Conservation (phyloP, 2,888 invertebrate species). For the Ochropleura plecta region DNA sequence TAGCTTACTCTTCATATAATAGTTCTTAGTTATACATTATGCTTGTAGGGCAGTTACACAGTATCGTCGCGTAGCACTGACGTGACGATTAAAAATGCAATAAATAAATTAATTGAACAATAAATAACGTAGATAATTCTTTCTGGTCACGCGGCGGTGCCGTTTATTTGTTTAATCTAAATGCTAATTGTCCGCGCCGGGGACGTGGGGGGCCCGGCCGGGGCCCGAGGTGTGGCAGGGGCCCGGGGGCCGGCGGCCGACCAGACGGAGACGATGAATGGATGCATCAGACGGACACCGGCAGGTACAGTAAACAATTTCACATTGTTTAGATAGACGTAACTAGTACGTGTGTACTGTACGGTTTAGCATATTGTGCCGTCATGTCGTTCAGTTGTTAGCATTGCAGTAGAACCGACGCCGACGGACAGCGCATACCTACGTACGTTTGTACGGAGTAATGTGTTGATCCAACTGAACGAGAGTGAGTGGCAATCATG, state of each 20-base stretch:
- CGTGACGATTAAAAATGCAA: constrained; percentile 71
- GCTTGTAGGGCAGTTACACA: background rate
- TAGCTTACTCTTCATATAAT: too few species aligned
- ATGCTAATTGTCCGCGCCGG: constrained; percentile 82
- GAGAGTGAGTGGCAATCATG: constrained; percentile 21
- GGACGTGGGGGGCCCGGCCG: constrained; percentile 57
- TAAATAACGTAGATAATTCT: constrained; percentile 81
- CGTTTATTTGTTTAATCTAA: constrained; percentile 88
- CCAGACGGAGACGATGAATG: constrained; percentile 61
- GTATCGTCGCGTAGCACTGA: constrained; percentile 29
- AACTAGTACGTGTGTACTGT: constrained; percentile 41
- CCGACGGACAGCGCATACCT: background rate
- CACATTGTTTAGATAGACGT: constrained; percentile 54
- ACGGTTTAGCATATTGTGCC: constrained; percentile 38
- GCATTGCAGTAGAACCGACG: constrained; percentile 9
- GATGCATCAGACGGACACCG: constrained; percentile 61
- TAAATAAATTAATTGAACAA: constrained; percentile 81
- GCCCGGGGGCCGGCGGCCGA: constrained; percentile 24
- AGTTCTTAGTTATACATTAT: background rate
- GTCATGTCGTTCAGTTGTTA: constrained; percentile 33
- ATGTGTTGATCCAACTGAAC: constrained; percentile 19
- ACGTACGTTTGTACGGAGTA: background rate
- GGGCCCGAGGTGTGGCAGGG: constrained; percentile 31
- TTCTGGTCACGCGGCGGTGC: constrained; percentile 78
- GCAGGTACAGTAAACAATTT: constrained; percentile 62